Base-by-base conservation (phyloP, 64 coral and sea anemone genomes). In the Stichodactyla helianthus region DNA sequence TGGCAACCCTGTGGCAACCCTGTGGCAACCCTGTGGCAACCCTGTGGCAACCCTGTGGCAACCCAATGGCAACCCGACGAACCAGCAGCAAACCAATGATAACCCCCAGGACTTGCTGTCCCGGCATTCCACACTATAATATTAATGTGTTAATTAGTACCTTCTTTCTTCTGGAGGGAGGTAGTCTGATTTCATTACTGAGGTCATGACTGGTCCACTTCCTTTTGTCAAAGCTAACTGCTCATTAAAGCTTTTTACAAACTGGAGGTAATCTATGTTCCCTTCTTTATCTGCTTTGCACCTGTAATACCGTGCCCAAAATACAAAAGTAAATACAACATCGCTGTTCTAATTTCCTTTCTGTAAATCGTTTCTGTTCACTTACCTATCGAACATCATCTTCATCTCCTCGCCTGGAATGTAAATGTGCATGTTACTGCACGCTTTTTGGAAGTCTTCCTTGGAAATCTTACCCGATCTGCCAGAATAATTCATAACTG, bases 151-250 rank as follows among this genome's bases (percentile, higher is more conserved):
- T 57, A 58, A 67, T 1, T 9, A 60, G 18, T 89, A 95, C 94
- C 79, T 92, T 89, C 90, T 83, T 35, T 95, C 87, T 68, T 89
- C 90, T 31, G 90, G 94, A 11, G 94, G 84, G 65, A 74, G 82
- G 87, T 87, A 95, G 31, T 95, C 94, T 12, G 78, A 59, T 71
- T 89, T 95, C 94, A 95, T 95, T 1, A 95, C 94, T 51, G 94
- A 95, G 6, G 88, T 55, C 54, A 52, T 79, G 13, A 54, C 9
- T 9, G 90, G 71, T 68, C 84, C 85, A 7, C 18, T 9, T 76
- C 93, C 93, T 64, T 60, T 62, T 55, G 60, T 95, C 7, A 95
- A 61, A 8, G 83, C 82, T 10, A 78, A 60, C 61, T 91, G 79
- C 50, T 88, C 59, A 50, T 59, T 89, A 52, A 95, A 77, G 35